Conservation (phyloP, 2,888 invertebrate genomes). For the Fabriciana adippe region DNA sequence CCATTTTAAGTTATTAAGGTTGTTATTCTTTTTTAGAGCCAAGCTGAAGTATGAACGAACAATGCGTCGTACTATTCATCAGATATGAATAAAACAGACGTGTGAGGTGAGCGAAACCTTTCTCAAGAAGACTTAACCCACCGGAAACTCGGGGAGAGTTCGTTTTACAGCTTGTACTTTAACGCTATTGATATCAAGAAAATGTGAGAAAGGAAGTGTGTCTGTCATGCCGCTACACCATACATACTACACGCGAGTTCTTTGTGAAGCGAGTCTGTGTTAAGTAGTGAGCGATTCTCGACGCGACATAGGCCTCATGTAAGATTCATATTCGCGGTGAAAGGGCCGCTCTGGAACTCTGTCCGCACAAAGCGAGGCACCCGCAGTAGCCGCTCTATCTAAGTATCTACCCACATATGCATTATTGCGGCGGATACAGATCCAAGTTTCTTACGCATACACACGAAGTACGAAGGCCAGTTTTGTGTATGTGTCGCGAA, state of each 20-base stretch:
- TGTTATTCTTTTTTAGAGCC: constrained; percentile 26
- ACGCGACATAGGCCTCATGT: constrained; percentile 59
- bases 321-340: constrained; percentile 76
- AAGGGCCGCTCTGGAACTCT: constrained; percentile 67
- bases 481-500: constrained; percentile 76
- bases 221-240: constrained; percentile 69
- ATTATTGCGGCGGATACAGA: constrained; percentile 77
- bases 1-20: constrained; percentile 25
- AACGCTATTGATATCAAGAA: constrained; percentile 76
- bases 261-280: constrained; percentile 65
- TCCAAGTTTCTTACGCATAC: constrained; percentile 78
- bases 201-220: constrained; percentile 81
- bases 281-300: constrained; percentile 61
- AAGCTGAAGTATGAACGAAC: constrained; percentile 29
- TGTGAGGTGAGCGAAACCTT: constrained; percentile 53
- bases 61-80: constrained; percentile 40
- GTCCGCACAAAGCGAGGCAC: constrained; percentile 70
- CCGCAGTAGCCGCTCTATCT: constrained; percentile 77
- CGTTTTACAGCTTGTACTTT: constrained; percentile 65
- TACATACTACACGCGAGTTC: constrained; percentile 63
- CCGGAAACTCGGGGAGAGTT: constrained; percentile 72
- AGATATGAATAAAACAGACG: constrained; percentile 47
- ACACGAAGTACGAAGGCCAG: constrained; percentile 76
- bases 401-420: constrained; percentile 71
- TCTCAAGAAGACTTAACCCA: constrained; percentile 53